These are phyloP conservation scores for Kuschelorhynchus macadamiae DNA, from an alignment of 2,888 invertebrate genomes.

Conservation along the genomic window DNA sequence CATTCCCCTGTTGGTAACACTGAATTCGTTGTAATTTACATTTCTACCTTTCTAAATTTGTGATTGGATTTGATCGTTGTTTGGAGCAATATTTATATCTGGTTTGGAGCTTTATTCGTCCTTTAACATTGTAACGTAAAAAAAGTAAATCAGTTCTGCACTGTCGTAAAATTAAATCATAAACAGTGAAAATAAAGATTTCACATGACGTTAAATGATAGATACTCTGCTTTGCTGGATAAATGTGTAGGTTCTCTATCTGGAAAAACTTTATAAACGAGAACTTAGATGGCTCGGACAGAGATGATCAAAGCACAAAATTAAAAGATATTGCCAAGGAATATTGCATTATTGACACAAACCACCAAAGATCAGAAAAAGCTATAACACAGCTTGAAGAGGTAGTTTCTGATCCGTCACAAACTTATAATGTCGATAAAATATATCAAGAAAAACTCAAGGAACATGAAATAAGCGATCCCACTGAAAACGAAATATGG, in stretches of 20 bases:
- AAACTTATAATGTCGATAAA: conserved; percentile 50
- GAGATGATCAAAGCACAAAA: conserved; percentile 37
- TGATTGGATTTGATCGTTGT: too few species aligned
- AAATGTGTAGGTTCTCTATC: conserved; percentile 51
- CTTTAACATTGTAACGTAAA: too few species aligned
- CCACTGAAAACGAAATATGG: conserved; percentile 54
- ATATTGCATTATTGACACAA: conserved; percentile 54
- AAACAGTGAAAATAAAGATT: too few species aligned
- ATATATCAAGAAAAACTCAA: conserved; percentile 51
- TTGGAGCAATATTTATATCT: too few species aligned
- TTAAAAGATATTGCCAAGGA: conserved; percentile 52
- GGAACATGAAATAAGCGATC: conserved; percentile 43
- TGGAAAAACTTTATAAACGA: conserved; percentile 54
- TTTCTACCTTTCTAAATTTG: too few species aligned
- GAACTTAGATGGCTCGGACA: conserved; percentile 48
- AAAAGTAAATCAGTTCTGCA: too few species aligned
- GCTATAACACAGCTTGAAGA: conserved; percentile 54
- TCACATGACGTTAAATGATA: conserved; percentile 46
- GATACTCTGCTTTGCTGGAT: conserved; percentile 50
- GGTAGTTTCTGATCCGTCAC: conserved; percentile 43
- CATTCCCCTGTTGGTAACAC: too few species aligned
- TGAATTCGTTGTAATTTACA: too few species aligned
- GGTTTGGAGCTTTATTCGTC: too few species aligned
- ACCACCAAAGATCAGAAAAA: conserved; percentile 48
- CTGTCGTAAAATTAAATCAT: too few species aligned